These are phyloP conservation scores for Austrofundulus limnaeus DNA, from an alignment of 2,113 vertebrate genomes.

Conservation along the genomic window DNA sequence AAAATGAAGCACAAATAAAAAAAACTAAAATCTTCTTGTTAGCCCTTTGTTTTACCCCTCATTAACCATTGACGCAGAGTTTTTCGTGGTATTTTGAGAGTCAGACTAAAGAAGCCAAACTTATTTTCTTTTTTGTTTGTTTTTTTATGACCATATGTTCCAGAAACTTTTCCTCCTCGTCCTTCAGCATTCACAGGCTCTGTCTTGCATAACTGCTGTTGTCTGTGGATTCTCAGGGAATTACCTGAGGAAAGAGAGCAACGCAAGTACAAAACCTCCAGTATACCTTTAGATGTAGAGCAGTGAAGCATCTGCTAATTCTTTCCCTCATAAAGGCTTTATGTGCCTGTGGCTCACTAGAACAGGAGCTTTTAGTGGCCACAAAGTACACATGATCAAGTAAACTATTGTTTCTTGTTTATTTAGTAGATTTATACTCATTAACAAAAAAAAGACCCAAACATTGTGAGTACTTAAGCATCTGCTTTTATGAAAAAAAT, in stretches of 20 bases:
- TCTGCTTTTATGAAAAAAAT: too few relatives aligned
- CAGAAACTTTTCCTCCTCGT: neutral
- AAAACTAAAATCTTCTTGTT: too few relatives aligned
- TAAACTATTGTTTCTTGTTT: too few relatives aligned
- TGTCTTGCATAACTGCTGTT: neutral
- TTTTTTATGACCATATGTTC: neutral
- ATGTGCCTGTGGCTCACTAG: neutral
- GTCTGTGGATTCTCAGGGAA: neutral
- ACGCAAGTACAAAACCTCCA: neutral
- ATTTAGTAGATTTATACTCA: too few relatives aligned
- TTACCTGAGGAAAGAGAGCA: neutral
- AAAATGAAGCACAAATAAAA: too few relatives aligned
- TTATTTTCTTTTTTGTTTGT: too few relatives aligned
- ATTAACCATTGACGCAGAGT: neutral
- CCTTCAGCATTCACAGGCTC: neutral
- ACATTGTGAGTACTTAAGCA: too few relatives aligned
- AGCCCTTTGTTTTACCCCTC: too few relatives aligned
- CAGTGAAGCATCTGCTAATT: neutral
- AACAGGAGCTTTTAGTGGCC: too few relatives aligned
- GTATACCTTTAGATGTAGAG: neutral
- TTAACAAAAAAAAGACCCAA: too few relatives aligned
- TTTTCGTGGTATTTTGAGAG: neutral
- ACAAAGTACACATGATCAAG: too few relatives aligned
- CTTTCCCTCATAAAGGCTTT: neutral
- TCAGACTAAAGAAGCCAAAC: neutral